Percentiles rank a stretch among this genome's conserved stretches.
Conservation (phyloP, 2,888 invertebrate species). For the Neocrepidodera transversa region DNA sequence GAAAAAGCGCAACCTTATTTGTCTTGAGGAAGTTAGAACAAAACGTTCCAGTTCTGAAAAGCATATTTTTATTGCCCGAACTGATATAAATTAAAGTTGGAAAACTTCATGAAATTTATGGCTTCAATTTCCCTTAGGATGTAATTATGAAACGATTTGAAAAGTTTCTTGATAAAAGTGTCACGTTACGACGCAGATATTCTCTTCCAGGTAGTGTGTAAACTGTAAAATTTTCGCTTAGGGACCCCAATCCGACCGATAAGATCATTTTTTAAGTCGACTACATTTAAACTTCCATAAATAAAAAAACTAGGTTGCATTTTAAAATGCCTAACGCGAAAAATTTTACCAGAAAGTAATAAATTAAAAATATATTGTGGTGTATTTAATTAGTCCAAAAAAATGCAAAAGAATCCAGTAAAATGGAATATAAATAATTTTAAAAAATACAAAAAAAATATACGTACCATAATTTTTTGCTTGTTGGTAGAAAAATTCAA, state of each 20-base stretch:
- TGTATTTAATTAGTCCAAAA: too few relatives aligned
- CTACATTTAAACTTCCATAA: not conserved
- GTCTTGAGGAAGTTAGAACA: conserved; percentile 4
- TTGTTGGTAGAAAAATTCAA: too few relatives aligned
- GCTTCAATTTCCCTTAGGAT: conserved; percentile 47
- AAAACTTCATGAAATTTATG: conserved; percentile 45
- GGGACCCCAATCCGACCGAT: conserved; percentile 1
- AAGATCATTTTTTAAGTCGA: not conserved
- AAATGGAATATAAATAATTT: too few relatives aligned
- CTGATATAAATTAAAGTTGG: conserved; percentile 39
- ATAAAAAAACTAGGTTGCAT: too few relatives aligned
- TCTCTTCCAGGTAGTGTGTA: conserved; percentile 26
- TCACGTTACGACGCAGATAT: conserved; percentile 36
- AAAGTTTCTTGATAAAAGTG: conserved; percentile 47
- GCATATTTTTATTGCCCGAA: conserved; percentile 31
- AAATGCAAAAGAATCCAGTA: too few relatives aligned
- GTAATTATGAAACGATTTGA: conserved; percentile 45
- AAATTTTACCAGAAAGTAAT: too few relatives aligned
- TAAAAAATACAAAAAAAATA: too few relatives aligned
- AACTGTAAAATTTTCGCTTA: conserved; percentile 23
- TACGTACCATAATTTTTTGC: too few relatives aligned
- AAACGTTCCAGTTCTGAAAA: conserved; percentile 23
- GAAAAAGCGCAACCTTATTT: not conserved
- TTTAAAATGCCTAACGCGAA: too few relatives aligned
- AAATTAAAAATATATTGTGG: too few relatives aligned